These are phyloP conservation scores for Carapus acus DNA, from an alignment of 2,797 vertebrate genomes.

Conservation along the genomic window DNA sequence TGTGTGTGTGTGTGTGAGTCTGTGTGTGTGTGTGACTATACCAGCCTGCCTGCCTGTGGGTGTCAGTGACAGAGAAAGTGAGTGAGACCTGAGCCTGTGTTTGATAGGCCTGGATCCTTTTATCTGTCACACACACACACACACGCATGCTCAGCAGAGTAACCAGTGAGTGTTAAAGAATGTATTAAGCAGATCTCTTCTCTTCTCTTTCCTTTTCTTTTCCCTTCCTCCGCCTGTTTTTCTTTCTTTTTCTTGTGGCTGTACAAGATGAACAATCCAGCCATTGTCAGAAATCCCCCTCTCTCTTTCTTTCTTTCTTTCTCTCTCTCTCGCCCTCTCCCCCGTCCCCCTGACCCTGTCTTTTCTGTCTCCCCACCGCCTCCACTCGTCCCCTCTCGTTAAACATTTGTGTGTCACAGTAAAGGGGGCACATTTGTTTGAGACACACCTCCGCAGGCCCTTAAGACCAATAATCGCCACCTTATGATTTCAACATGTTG, in stretches of 20 bases:
- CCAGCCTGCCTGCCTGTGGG: too few relatives aligned
- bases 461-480: constrained; percentile 54
- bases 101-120: constrained; percentile 34
- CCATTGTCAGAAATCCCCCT: constrained; percentile 57
- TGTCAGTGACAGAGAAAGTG: background rate
- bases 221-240: constrained; percentile 20
- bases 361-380: background rate
- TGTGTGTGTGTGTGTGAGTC: constrained; percentile 8
- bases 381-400: background rate
- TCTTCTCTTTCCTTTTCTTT: constrained; percentile 20
- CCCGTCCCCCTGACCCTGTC: background rate
- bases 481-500: constrained; percentile 48
- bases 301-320: constrained; percentile 20
- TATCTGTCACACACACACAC: constrained; percentile 23
- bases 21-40: constrained; percentile 19
- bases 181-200: constrained; percentile 52
- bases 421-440: constrained; percentile 50
- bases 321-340: background rate
- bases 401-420: constrained; percentile 51
- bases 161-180: constrained; percentile 63
- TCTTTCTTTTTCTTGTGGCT: constrained; percentile 49
- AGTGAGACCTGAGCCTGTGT: constrained; percentile 8
- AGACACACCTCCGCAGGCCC: constrained; percentile 29
- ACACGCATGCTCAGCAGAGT: constrained; percentile 46
- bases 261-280: constrained; percentile 56